These are phyloP conservation scores for Ceramica pisi DNA, from an alignment of 2,888 invertebrate genomes.

Conservation along the genomic window DNA sequence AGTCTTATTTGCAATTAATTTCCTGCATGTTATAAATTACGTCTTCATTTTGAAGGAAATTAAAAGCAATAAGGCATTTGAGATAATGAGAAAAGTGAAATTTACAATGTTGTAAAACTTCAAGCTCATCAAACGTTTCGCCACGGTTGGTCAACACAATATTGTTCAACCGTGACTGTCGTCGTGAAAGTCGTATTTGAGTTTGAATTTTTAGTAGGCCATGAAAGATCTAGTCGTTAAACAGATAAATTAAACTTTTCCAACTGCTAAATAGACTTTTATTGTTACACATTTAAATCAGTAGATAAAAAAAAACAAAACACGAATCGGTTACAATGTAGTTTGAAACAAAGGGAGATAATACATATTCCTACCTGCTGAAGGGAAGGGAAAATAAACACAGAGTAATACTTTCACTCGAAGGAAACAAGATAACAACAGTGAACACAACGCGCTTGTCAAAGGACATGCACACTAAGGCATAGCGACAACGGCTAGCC, in stretches of 20 bases:
- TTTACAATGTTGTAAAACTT: conserved; percentile 43
- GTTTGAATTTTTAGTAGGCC: conserved; percentile 41
- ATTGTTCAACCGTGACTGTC: too few relatives aligned
- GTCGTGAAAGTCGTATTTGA: conserved; percentile 39
- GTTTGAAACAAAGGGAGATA: conserved; percentile 10
- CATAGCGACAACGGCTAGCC: conserved; percentile 37
- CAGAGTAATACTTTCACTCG: conserved; percentile 24
- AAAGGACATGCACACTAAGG: conserved; percentile 45
- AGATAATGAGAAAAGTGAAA: conserved; percentile 25
- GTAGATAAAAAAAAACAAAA: conserved; percentile 1
- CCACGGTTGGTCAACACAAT: conserved; percentile 27
- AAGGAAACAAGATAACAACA: conserved; percentile 49
- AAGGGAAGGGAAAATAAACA: conserved; percentile 31
- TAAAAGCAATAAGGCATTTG: conserved; percentile 22
- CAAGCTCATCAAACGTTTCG: conserved; percentile 33
- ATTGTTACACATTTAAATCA: neutral
- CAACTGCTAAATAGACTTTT: conserved; percentile 7
- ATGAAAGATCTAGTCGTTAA: conserved; percentile 40
- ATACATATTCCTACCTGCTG: conserved; percentile 4
- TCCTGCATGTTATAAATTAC: conserved; percentile 22
- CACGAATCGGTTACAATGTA: neutral
- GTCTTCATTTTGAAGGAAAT: conserved; percentile 24
- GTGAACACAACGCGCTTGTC: conserved; percentile 42
- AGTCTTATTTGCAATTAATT: conserved; percentile 48
- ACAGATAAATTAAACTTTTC: conserved; percentile 28